Evolutionary conservation across 1,140 invertebrate genomes (phyloP).

Genomic region (Philopotamus ludificatus): DNA sequence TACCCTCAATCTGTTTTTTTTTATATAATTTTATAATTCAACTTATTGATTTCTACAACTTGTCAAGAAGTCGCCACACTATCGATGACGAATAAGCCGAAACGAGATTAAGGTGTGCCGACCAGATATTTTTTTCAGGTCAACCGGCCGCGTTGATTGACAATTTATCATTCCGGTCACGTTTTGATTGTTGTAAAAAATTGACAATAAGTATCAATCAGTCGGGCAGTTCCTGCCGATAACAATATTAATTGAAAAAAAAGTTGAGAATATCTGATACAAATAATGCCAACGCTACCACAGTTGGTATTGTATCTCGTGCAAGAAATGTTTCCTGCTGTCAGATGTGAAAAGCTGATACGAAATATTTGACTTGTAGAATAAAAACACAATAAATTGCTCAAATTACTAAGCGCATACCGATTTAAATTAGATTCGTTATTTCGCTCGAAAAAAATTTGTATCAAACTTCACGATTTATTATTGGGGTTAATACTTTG

Average conservation of each 20-base stretch:
- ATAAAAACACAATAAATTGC: not conserved
- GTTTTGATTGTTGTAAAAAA: constrained; percentile 21
- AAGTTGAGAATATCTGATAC: constrained; percentile 7
- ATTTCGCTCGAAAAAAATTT: too few species aligned
- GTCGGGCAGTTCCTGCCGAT: not conserved
- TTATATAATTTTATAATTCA: too few species aligned
- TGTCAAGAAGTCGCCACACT: too few species aligned
- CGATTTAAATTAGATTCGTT: too few species aligned
- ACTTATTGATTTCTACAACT: too few species aligned
- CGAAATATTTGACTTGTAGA: constrained; percentile 7
- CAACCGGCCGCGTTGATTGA: constrained; percentile 3
- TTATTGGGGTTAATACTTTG: too few species aligned
- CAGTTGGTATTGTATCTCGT: constrained; percentile 22
- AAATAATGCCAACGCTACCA: constrained; percentile 6
- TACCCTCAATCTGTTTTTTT: too few species aligned
- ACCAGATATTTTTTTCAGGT: not conserved
- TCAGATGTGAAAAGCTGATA: constrained; percentile 27
- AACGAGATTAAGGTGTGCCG: not conserved
- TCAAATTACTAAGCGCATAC: too few species aligned
- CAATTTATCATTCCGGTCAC: constrained; percentile 15
- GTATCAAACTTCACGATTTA: too few species aligned
- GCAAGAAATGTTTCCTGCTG: constrained; percentile 29
- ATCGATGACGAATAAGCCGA: too few species aligned
- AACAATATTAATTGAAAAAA: not conserved
- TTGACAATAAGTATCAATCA: not conserved